phyloP scores from a whole-genome alignment of 2,888 invertebrate species.

The Geophilus truncorum region DNA sequence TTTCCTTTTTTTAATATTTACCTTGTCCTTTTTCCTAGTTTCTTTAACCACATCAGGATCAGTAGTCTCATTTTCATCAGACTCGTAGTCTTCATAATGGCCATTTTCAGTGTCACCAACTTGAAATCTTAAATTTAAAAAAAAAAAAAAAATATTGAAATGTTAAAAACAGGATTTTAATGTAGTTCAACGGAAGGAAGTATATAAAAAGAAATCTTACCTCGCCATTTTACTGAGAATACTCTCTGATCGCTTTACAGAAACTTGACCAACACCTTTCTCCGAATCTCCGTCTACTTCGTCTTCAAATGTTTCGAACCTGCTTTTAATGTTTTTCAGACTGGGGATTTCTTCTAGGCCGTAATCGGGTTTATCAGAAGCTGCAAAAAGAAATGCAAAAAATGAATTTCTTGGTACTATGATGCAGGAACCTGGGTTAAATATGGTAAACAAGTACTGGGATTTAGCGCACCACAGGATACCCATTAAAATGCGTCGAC shows the following conservation, averaged over 20 bases:
- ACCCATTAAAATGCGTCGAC: too few species aligned
- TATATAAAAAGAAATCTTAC: conserved; percentile 20
- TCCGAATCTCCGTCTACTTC: conserved; percentile 32
- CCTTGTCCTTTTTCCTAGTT: conserved; percentile 40
- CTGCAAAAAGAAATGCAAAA: conserved; percentile 19
- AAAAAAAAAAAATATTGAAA: neutral
- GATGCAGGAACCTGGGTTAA: too few species aligned
- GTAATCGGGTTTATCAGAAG: conserved; percentile 38
- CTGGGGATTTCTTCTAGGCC: conserved; percentile 37
- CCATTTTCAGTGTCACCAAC: conserved; percentile 43
- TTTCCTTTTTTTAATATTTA: conserved; percentile 27
- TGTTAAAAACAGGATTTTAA: neutral
- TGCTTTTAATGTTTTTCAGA: conserved; percentile 34
- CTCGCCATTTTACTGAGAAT: conserved; percentile 36
- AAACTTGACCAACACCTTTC: conserved; percentile 25
- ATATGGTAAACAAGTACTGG: too few species aligned
- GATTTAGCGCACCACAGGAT: too few species aligned
- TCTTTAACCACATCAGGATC: conserved; percentile 37
- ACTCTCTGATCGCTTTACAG: conserved; percentile 37
- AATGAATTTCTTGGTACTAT: too few species aligned
- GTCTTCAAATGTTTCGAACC: conserved; percentile 34
- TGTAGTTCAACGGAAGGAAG: neutral
- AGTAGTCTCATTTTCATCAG: conserved; percentile 38
- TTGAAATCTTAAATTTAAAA: conserved; percentile 59
- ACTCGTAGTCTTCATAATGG: conserved; percentile 35